Base-by-base conservation (phyloP, 2,797 vertebrate genomes). In the Merluccius polli region DNA sequence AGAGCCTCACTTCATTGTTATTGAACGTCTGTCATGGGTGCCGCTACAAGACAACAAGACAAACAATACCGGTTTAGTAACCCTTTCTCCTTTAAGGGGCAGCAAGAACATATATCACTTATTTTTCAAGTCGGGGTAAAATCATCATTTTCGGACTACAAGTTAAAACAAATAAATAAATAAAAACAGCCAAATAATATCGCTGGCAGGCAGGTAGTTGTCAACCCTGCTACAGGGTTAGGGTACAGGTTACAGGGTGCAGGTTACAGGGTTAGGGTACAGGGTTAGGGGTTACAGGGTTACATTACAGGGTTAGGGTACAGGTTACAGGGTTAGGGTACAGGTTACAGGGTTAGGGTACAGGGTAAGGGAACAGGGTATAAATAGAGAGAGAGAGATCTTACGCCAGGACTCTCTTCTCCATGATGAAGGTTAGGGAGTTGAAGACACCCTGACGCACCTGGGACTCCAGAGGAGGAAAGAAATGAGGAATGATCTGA, bases 381-480 rank as follows among this genome's bases (percentile, higher is more conserved):
- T 9, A 38, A 1, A 63, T 73, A 27, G 32, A 69, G 72, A 48
- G 77, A 21, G 74, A 18, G 76, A 13, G 70, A 81, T 48, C 97
- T 98, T 91, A 99, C 97, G 97, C 96, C 76, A 98, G 92, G 69
- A 99, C 97, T 82, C 97, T 94, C 87, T 99, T 99, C 91, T 99
- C 97, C 95, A 98, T 97, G 76, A 99, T 99, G 92, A 98, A 97
- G 82, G 92, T 98, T 80, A 99, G 95, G 0, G 97, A 98, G 89
- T 96, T 98, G 87, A 96, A 98, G 27, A 99, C 96, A 0, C 97
- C 97, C 85, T 98, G 96, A 4, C 97, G 93, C 63, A 99, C 97
- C 0, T 97, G 95, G 67, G 89, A 90, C 85, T 99, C 97, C 89
- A 98, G 41, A 0, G 96, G 94, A 0, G 97, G 97, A 18, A 95